Percentiles rank a stretch among this genome's conserved stretches.
These are phyloP conservation scores for Apteryx owenii DNA, from an alignment of 2,113 vertebrate genomes.

Conservation along the genomic window DNA sequence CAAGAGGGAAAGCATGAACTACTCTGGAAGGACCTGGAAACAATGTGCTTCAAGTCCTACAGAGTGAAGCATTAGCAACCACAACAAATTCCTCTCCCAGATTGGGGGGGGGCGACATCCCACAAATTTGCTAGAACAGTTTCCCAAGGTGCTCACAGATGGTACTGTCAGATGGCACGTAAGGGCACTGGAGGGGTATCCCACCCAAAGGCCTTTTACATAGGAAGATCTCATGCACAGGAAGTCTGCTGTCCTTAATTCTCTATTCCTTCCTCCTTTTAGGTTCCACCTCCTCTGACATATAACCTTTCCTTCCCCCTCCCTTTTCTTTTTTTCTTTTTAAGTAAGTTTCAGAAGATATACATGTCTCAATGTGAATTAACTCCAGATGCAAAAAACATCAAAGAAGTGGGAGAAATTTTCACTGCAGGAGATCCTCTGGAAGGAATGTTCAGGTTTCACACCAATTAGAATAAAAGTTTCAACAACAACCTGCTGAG, in stretches of 20 bases:
- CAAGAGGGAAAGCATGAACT: not conserved
- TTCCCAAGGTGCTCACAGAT: not conserved
- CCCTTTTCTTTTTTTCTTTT: not conserved
- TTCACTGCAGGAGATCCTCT: not conserved
- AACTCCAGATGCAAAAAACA: constrained; percentile 1
- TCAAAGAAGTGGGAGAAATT: not conserved
- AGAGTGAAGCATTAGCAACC: not conserved
- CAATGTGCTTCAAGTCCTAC: not conserved
- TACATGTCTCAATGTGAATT: not conserved
- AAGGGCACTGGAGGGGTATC: not conserved
- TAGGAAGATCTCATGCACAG: not conserved
- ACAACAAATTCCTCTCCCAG: not conserved
- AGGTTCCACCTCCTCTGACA: not conserved
- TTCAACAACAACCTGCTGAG: not conserved
- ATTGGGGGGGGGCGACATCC: not conserved
- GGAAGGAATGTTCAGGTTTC: not conserved
- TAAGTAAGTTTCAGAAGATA: not conserved
- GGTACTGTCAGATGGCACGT: not conserved
- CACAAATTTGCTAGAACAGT: not conserved
- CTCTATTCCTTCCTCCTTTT: not conserved
- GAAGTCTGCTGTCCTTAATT: not conserved
- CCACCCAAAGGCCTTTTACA: not conserved
- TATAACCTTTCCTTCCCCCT: not conserved
- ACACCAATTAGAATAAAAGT: not conserved
- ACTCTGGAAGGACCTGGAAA: not conserved